These are phyloP conservation scores for Hypomecis punctinalis DNA, from an alignment of 2,888 invertebrate genomes.

Conservation along the genomic window DNA sequence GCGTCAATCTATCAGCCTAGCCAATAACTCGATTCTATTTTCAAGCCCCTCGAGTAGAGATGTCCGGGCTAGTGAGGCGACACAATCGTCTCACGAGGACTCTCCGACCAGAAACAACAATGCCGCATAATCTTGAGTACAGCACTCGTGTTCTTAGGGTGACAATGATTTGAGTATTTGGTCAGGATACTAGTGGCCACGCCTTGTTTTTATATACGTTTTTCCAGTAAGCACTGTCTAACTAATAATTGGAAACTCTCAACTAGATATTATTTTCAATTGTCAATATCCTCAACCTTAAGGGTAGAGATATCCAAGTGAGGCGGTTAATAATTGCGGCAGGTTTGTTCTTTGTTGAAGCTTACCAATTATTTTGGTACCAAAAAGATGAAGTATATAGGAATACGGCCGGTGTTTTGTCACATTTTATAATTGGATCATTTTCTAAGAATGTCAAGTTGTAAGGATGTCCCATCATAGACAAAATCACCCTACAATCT, in stretches of 20 bases:
- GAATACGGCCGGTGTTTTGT: no score
- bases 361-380: no score
- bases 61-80: constrained; percentile 51
- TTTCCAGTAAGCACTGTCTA: no score
- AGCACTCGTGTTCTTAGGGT: constrained; percentile 27
- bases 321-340: no score
- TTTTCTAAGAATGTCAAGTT: not conserved
- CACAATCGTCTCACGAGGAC: constrained; percentile 59
- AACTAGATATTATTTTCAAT: no score
- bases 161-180: constrained; percentile 32
- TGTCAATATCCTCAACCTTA: no score
- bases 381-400: no score
- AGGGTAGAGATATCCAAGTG: no score
- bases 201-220: no score
- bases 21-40: constrained; percentile 10
- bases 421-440: not conserved
- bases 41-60: constrained; percentile 22
- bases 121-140: constrained; percentile 55
- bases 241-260: no score
- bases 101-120: constrained; percentile 66
- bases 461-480: no score
- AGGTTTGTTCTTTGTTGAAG: no score
- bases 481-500: constrained; percentile 41
- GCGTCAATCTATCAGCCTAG: constrained; percentile 2
- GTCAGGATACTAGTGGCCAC: not conserved